Evolutionary conservation across 2,797 vertebrate genomes (phyloP).

Genomic region (Tangara arthus): DNA sequence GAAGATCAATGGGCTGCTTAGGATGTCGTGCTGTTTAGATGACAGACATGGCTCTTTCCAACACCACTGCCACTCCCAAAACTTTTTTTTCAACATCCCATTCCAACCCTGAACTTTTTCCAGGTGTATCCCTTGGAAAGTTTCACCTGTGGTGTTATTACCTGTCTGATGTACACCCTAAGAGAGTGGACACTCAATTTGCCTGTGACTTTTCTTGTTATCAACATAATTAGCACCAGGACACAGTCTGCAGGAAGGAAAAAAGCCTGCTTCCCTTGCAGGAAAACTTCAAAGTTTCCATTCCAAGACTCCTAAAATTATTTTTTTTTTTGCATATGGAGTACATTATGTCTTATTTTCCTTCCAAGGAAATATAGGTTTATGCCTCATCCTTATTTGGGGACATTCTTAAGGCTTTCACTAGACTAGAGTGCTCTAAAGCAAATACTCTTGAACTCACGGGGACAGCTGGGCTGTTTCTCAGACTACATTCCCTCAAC

Average conservation of each 20-base stretch:
- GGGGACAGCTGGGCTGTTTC: neutral
- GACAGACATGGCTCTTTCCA: conserved; percentile 12
- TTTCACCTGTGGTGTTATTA: neutral
- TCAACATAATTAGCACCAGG: neutral
- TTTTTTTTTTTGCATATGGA: neutral
- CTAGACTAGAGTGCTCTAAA: neutral
- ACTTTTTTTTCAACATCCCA: neutral
- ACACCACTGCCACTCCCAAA: neutral
- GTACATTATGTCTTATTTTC: neutral
- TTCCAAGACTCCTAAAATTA: neutral
- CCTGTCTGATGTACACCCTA: neutral
- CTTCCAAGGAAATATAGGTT: neutral
- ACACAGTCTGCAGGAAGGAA: neutral
- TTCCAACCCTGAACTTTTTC: neutral
- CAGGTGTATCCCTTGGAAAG: neutral
- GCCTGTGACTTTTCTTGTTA: neutral
- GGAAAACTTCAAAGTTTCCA: neutral
- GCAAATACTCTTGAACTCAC: neutral
- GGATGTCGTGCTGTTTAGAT: conserved; percentile 36
- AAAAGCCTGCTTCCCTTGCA: neutral
- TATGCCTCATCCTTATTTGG: neutral
- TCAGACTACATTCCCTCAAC: neutral
- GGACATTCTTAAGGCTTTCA: neutral
- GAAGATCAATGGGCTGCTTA: conserved; percentile 71
- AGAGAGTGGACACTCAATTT: neutral